Evolutionary conservation across 2,113 vertebrate genomes (phyloP).

Genomic region (Ornithorhynchus anatinus): DNA sequence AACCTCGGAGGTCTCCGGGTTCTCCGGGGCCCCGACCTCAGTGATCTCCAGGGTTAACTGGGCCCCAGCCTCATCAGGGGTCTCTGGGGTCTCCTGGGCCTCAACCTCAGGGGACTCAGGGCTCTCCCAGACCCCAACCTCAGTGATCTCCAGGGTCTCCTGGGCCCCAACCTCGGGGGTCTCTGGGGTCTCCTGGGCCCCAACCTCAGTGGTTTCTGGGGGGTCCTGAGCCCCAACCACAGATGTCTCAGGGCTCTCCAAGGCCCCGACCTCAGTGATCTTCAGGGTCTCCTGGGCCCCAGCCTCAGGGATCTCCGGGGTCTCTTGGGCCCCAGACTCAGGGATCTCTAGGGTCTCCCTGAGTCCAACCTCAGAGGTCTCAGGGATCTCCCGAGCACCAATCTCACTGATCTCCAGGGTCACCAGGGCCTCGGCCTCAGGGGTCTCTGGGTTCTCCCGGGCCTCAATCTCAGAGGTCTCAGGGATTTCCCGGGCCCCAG

Average conservation of each 20-base stretch:
- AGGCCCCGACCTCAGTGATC: constrained; percentile 26
- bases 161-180: constrained; percentile 6
- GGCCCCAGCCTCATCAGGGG: background rate
- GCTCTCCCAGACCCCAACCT: constrained; percentile 2
- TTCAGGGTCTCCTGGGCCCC: constrained; percentile 1
- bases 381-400: background rate
- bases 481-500: too few species aligned
- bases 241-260: constrained; percentile 17
- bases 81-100: constrained; percentile 14
- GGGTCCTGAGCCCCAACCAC: too few species aligned
- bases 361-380: background rate
- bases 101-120: background rate
- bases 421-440: background rate
- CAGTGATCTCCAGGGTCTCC: background rate
- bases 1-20: constrained; percentile 11
- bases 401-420: background rate
- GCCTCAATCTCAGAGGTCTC: background rate
- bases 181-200: background rate
- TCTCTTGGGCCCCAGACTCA: background rate
- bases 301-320: background rate
- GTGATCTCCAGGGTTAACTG: constrained; percentile 9
- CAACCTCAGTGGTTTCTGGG: too few species aligned
- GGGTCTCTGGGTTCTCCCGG: background rate
- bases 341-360: background rate
- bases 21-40: constrained; percentile 26